phyloP scores from a whole-genome alignment of 2,797 vertebrate species.

The Monodelphis domestica region DNA sequence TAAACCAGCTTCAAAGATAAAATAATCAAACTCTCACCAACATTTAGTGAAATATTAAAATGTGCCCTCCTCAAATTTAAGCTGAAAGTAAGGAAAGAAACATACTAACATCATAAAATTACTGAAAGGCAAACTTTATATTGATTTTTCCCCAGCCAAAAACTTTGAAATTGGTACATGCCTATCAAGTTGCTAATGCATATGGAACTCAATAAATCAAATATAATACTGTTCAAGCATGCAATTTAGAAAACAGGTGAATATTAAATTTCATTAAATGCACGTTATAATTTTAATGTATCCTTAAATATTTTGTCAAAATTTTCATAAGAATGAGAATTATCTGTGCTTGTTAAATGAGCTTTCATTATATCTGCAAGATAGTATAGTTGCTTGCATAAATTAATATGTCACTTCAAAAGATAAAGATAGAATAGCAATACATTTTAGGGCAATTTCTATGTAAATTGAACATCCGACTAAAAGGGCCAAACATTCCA shows the following conservation, averaged over 20 bases:
- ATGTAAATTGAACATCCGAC: background rate
- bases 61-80: background rate
- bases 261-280: conserved; percentile 17
- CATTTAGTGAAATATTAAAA: background rate
- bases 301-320: conserved; percentile 51
- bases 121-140: conserved; percentile 44
- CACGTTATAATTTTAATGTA: background rate
- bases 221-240: background rate
- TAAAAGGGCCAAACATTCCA: background rate
- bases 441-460: background rate
- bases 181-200: background rate
- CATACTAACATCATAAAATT: conserved; percentile 28
- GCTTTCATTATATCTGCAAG: conserved; percentile 16
- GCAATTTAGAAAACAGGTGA: conserved; percentile 32
- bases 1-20: conserved; percentile 58
- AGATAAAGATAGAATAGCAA: background rate
- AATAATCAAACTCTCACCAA: background rate
- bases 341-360: background rate
- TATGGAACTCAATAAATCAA: background rate
- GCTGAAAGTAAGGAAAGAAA: conserved; percentile 20
- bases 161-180: conserved; percentile 12
- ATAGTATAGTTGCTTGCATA: background rate
- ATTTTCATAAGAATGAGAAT: background rate
- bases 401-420: conserved; percentile 7
- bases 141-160: background rate